Evolutionary conservation across 1,140 invertebrate species (phyloP).

Genomic region (Eriosoma lanigerum): DNA sequence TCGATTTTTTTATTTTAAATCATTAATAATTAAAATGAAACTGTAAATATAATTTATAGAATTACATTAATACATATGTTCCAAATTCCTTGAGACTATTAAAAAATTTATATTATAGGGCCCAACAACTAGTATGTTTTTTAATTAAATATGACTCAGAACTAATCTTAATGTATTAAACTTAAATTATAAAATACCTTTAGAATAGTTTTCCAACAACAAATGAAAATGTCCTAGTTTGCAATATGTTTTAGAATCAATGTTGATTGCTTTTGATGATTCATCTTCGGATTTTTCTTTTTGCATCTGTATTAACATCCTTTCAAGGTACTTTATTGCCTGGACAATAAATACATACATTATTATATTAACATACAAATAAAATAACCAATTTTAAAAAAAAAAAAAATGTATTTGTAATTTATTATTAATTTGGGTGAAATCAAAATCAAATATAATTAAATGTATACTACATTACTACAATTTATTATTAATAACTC

Average conservation of each 20-base stretch:
- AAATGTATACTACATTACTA: background rate
- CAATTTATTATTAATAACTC: background rate
- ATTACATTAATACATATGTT: background rate
- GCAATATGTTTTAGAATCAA: slow-evolving; percentile 88
- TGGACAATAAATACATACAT: slow-evolving; percentile 56
- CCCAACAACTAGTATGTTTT: background rate
- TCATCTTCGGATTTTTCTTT: slow-evolving; percentile 60
- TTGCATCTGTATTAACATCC: slow-evolving; percentile 74
- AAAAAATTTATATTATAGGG: background rate
- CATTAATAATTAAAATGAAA: too few species aligned
- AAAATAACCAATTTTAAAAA: background rate
- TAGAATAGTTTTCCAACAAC: slow-evolving; percentile 83
- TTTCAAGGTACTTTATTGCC: slow-evolving; percentile 80
- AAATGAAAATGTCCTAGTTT: slow-evolving; percentile 93
- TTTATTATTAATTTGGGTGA: background rate
- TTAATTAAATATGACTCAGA: background rate
- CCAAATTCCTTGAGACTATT: background rate
- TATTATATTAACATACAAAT: slow-evolving; percentile 31
- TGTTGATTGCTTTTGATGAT: slow-evolving; percentile 68
- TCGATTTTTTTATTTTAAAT: too few species aligned
- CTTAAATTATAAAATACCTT: slow-evolving; percentile 66
- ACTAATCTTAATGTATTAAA: background rate
- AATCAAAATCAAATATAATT: background rate
- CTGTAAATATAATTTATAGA: background rate
- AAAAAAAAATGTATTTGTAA: background rate